These are phyloP conservation scores for Galerucella pusilla DNA, from an alignment of 2,888 invertebrate species.

Conservation along the genomic window DNA sequence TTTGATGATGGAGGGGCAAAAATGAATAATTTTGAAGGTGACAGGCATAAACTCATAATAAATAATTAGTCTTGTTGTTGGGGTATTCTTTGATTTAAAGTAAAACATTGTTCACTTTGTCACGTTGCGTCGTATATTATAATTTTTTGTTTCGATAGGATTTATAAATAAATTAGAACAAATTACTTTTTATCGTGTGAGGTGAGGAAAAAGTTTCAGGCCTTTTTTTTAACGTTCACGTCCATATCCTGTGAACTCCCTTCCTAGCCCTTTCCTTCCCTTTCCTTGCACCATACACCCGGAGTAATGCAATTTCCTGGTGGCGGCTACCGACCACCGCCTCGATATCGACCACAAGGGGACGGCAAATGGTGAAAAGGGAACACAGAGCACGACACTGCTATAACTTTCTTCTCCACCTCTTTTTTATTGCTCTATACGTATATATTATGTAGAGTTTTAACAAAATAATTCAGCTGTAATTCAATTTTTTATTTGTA, in stretches of 20 bases:
- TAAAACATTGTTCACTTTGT: too few species aligned
- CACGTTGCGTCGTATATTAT: too few species aligned
- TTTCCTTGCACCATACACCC: conserved; percentile 31
- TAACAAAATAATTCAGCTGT: neutral
- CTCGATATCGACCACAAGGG: conserved; percentile 47
- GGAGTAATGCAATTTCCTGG: conserved; percentile 47
- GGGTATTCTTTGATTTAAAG: too few species aligned
- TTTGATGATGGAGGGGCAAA: too few species aligned
- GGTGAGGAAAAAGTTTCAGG: conserved; percentile 13
- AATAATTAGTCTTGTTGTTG: too few species aligned
- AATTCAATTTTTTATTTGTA: neutral
- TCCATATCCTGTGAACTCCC: conserved; percentile 11
- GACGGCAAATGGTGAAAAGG: conserved; percentile 29
- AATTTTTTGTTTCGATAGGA: too few species aligned
- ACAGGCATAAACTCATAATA: too few species aligned
- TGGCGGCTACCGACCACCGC: conserved; percentile 44
- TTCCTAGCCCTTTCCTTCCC: conserved; percentile 15
- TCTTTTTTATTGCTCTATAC: conserved; percentile 24
- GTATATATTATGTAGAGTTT: conserved; percentile 7
- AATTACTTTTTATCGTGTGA: conserved; percentile 13
- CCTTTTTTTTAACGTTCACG: neutral
- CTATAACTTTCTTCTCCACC: conserved; percentile 25
- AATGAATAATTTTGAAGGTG: too few species aligned
- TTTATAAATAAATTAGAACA: neutral
- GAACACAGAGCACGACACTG: conserved; percentile 29